phyloP scores from a whole-genome alignment of 2,797 vertebrate genomes.

The Alauda arvensis region DNA sequence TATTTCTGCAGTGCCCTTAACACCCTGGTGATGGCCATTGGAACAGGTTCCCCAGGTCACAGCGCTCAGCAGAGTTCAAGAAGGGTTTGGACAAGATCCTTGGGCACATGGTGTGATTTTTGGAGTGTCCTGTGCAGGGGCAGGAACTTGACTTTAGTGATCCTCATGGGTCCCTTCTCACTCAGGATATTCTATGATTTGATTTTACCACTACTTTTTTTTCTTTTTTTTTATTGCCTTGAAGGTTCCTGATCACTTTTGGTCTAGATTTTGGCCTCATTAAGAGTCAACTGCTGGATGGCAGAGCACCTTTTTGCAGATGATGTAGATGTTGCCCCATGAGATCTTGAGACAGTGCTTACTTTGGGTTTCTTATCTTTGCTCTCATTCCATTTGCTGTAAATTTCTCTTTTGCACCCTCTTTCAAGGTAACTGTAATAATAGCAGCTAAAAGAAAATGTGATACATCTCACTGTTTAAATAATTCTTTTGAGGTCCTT shows the following conservation, averaged over 20 bases:
- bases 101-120: neutral
- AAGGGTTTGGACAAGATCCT: neutral
- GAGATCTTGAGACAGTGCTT: neutral
- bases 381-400: neutral
- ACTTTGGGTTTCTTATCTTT: neutral
- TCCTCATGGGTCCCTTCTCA: neutral
- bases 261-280: neutral
- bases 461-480: neutral
- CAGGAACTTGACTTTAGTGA: neutral
- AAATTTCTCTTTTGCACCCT: neutral
- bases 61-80: neutral
- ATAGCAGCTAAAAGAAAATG: neutral
- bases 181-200: neutral
- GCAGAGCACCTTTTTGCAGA: neutral
- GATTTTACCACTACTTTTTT: neutral
- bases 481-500: neutral
- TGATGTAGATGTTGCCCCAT: neutral
- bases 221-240: neutral
- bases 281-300: neutral
- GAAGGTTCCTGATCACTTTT: neutral
- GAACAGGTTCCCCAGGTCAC: neutral
- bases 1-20: neutral
- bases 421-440: neutral
- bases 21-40: neutral
- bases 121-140: neutral